Conservation (phyloP, 2,888 invertebrate species). For the Tolmerus cingulatus region DNA sequence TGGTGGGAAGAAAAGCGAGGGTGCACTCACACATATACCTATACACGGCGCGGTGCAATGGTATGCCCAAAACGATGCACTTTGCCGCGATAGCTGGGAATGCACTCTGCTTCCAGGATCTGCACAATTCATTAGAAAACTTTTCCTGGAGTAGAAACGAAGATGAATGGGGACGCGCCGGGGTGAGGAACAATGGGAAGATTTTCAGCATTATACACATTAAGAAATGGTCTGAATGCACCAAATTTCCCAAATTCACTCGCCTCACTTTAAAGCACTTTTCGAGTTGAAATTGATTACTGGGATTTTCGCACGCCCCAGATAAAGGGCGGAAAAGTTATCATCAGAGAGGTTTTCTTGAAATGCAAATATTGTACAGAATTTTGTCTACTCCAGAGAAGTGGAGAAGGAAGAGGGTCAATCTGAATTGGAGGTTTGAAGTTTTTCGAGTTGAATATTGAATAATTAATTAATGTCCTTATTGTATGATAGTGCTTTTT, state of each 20-base stretch:
- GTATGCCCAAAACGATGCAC: not conserved
- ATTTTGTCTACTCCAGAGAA: not conserved
- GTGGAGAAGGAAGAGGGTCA: not conserved
- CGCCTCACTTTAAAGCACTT: slow-evolving; percentile 24
- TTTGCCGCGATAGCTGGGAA: not conserved
- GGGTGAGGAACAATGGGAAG: slow-evolving; percentile 18
- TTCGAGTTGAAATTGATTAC: not conserved
- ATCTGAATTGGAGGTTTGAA: not conserved
- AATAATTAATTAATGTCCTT: too few species aligned
- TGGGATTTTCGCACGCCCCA: not conserved
- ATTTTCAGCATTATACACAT: slow-evolving; percentile 23
- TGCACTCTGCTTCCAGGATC: slow-evolving; percentile 18
- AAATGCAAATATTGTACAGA: not conserved
- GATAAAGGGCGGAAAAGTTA: not conserved
- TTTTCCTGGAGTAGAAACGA: not conserved
- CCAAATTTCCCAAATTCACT: slow-evolving; percentile 4
- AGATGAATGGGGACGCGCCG: not conserved
- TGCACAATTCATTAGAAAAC: slow-evolving; percentile 40
- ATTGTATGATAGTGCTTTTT: too few species aligned
- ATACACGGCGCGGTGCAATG: not conserved
- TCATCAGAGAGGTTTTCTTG: not conserved
- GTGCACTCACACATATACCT: not conserved
- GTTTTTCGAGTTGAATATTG: not conserved
- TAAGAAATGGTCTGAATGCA: slow-evolving; percentile 22
- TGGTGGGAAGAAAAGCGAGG: not conserved